Base-by-base conservation (phyloP, 2,797 vertebrate species). In the Pelodytes ibericus region DNA sequence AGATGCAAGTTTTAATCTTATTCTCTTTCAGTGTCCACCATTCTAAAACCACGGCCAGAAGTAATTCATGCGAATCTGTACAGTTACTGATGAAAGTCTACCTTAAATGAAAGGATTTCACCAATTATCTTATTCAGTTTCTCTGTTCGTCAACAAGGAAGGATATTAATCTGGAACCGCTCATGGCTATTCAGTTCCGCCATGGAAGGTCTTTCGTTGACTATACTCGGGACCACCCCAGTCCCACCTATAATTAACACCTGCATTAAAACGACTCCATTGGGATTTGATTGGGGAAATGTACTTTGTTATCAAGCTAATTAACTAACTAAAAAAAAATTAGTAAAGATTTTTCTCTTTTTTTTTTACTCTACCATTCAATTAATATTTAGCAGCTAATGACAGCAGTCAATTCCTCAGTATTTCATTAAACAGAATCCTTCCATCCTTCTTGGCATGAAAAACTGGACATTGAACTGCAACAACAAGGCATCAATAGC, bases 221-320 rank as follows among this genome's bases (percentile, higher is more conserved):
- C n/a, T n/a, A n/a, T n/a, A n/a, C n/a, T n/a, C n/a, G n/a, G n/a
- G 31, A 65, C 33, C 44, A 44, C 51, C 11, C 16, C 20, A 63
- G n/a, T n/a, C 36, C 56, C 25, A 57, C 18, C 20, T 67, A 64
- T 68, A 67, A 68, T 75, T 75, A 68, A 39, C 9, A 22, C n/a
- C 62, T 4, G n/a, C 36, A 47, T 67, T 58, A 74, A 24, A 53
- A 15, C 31, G 41, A n/a, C 39, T 47, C 51, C 27, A 10, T 36
- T 7, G 62, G 49, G 53, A 30, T 25, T 18, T 53, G 24, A 27
- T 60, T 36, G 5, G 33, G 33, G 11, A 11, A 36, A 36, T 6
- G 41, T 10, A 10, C 13, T 74, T 25, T 11, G 53, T 67, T 59
- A 59, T 49, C 51, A 74, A 56, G 24, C 57, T 75, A 53, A 33